Evolutionary conservation across 2,113 vertebrate species (phyloP), one percentile per base, ranked within the genome.

Genomic region (Anas platyrhynchos): DNA sequence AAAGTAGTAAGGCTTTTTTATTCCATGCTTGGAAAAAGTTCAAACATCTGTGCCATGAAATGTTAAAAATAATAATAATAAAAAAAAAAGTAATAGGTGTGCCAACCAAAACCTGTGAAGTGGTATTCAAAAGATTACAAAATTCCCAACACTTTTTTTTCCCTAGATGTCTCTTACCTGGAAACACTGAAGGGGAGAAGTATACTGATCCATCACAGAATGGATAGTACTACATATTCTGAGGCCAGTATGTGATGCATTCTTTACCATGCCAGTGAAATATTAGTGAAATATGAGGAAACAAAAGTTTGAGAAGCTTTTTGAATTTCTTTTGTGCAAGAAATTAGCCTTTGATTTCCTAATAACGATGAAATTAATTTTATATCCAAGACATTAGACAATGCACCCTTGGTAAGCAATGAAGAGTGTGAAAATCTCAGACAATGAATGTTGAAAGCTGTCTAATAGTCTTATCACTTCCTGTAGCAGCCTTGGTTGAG

Each of bases 391-490:
- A 73, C 43, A 22, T 2, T 91, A 34, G 31, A 65, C 61, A 68
- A 11, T 76, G 41, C 36, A 18, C 86, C 69, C 73, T 78, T 69
- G 29, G 67, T 76, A 52, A 91, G 84, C 85, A 94, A 86, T 66
- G 81, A 34, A 52, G 62, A 46, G 85, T 86, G 91, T 58, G 82
- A 25, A 78, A 86, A 68, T 76, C 80, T 86, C 48, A 46, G 81
- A 76, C 83, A 79, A 74, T 65, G 65, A 75, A 79, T 1, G 58
- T 12, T 91, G 94, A 96, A 91, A 73, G 79, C 76, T 93, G 17
- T 63, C 79, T 82, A 93, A 95, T 96, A 91, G 73, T 62, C 82
- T 92, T 96, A 94, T 89, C 54, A 62, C 81, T 74, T 87, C 46
- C 79, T 93, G 79, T 84, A 88, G 74, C 88, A 68, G 75, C 83